Percentiles rank a stretch among this genome's conserved stretches.
phyloP scores from a whole-genome alignment of 2,797 vertebrate species.

The Neostethus bicornis region DNA sequence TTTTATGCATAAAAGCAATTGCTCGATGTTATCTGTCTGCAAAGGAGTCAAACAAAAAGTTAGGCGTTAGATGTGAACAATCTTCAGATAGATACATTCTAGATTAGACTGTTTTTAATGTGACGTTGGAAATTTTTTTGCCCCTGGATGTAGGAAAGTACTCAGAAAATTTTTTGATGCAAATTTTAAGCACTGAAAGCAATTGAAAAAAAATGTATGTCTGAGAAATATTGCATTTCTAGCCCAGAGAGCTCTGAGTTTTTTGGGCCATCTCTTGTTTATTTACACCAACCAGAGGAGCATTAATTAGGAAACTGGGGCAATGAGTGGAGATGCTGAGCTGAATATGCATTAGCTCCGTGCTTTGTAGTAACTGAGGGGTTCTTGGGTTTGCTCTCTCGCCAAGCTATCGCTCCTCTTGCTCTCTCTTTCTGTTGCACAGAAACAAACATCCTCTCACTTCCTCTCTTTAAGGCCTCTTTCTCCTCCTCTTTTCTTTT shows the following conservation, averaged over 20 bases:
- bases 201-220: too few species aligned
- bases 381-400: constrained; percentile 62
- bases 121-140: constrained; percentile 17
- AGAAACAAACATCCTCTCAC: constrained; percentile 44
- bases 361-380: constrained; percentile 72
- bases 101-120: constrained; percentile 6
- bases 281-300: constrained; percentile 72
- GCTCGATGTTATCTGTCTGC: constrained; percentile 26
- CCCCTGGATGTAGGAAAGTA: too few species aligned
- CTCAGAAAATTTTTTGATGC: constrained; percentile 5
- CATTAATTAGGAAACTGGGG: constrained; percentile 78
- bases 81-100: constrained; percentile 3
- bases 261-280: constrained; percentile 70
- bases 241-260: constrained; percentile 44
- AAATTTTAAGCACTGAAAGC: background rate
- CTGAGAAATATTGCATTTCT: constrained; percentile 35
- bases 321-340: constrained; percentile 75
- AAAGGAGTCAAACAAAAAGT: constrained; percentile 10
- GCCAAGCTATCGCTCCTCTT: constrained; percentile 65
- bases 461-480: constrained; percentile 57
- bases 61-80: background rate
- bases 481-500: constrained; percentile 59
- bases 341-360: constrained; percentile 78
- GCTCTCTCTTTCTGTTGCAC: constrained; percentile 42
- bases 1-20: constrained; percentile 50